Base-by-base conservation (phyloP, 2,888 invertebrate genomes). In the Drosophila pseudotalamancana region DNA sequence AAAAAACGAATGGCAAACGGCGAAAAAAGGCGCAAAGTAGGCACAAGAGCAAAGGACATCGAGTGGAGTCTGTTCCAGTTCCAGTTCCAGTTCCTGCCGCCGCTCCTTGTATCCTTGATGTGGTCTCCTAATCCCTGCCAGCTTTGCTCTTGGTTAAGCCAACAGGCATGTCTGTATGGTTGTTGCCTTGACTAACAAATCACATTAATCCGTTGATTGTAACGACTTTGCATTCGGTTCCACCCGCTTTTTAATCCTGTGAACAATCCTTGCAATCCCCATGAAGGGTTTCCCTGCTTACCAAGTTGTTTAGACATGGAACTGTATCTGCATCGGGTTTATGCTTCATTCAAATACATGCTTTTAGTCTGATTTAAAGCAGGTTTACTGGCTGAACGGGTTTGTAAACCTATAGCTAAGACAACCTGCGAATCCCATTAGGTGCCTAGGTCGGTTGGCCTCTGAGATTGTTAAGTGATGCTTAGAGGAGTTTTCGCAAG, bases 131-230 rank as follows among this genome's bases (percentile, higher is more conserved):
- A 63, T 60, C 60, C 64, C 21, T 11, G 46, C 27, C 48, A 59
- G 63, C 35, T 56, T 62, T 51, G 14, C 32, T 14, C 34, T 23
- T 34, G 14, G 35, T 19, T 65, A 46, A 42, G 32, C n/a, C n/a
- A 21, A 27, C 48, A 51, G 40, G 42, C 39, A 39, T 46, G 39
- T 29, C 48, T 37, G 48, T 40, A 39, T 46, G 39, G 34, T 43
- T 37, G 48, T 40, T 57, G 42, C 34, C 40, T 53, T 46, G 53
- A 64, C 66, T 57, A 64, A 77, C 77, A 77, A 72, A 77, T 72
- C 72, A 77, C 66, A 72, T 65, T 72, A 72, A 72, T 50, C 72
- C 72, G 45, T 43, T 65, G 77, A 77, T 71, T 76, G 67, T 57
- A 21, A 50, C 32, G 77, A 54, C 57, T 76, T 46, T 59, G 34